Evolutionary conservation across 2,888 invertebrate species (phyloP).

Genomic region (Taenaris catops): DNA sequence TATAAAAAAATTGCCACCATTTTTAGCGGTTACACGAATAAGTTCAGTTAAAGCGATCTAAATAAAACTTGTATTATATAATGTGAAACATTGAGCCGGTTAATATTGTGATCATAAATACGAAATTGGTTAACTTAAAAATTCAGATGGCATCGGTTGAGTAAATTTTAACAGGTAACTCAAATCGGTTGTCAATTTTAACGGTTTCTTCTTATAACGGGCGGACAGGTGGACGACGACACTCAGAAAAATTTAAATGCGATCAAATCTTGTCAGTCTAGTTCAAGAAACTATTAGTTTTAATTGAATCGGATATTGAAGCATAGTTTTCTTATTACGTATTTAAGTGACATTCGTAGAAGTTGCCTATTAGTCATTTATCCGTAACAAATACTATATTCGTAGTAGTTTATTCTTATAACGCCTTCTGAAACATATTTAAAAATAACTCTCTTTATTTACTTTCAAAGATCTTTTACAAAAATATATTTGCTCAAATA

Average conservation of each 20-base stretch:
- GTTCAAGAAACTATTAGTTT: conserved; percentile 23
- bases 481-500: too few species aligned
- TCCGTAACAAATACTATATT: too few species aligned
- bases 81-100: too few species aligned
- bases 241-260: conserved; percentile 26
- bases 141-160: conserved; percentile 19
- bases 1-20: too few species aligned
- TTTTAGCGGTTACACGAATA: too few species aligned
- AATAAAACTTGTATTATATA: too few species aligned
- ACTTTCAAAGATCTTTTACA: too few species aligned
- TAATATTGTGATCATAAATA: conserved; percentile 24
- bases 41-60: too few species aligned
- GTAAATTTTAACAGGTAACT: conserved; percentile 31
- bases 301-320: conserved; percentile 23
- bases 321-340: conserved; percentile 8
- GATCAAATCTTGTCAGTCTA: conserved; percentile 28
- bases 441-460: too few species aligned
- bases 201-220: conserved; percentile 29
- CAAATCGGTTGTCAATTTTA: conserved; percentile 38
- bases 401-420: too few species aligned
- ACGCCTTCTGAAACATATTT: too few species aligned
- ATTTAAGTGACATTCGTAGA: conserved; percentile 4
- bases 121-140: conserved; percentile 16
- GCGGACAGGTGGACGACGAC: conserved; percentile 25
- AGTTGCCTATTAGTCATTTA: too few species aligned